Evolutionary conservation across 2,113 vertebrate species (phyloP), one percentile per base, ranked within the genome.

Genomic region (Scytalopus superciliaris): DNA sequence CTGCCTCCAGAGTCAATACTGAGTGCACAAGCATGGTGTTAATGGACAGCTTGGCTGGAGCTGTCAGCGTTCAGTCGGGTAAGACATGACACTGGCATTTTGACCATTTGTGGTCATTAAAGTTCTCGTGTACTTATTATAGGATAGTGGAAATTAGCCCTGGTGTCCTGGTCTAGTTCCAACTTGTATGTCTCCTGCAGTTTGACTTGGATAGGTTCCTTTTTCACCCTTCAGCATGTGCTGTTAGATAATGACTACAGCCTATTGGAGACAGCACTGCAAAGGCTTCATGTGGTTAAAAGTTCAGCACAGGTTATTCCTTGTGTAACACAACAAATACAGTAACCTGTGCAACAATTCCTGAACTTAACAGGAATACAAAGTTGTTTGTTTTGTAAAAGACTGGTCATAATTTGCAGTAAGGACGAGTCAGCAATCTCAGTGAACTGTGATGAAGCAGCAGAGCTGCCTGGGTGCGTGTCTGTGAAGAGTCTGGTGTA

Each of bases 71-170:
- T 81, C 73, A 31, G 44, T 39, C 0, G 1, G 66, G 31, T 73
- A 89, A 91, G 57, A 94, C 44, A 64, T 17, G 62, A 82, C 21
- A 68, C 40, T 64, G 56, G 37, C 69, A 82, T 91, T 96, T 89
- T 89, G 84, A 82, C 64, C 69, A 81, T 81, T 93, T 95, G 89
- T 92, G 84, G 73, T 84, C 82, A 77, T 91, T 92, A 90, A 87
- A 76, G 53, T 88, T 95, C 64, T 72, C 1, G 0, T 49, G 56
- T 94, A 60, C 21, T 73, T 88, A 53, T 67, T 77, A 68, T 23
- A 87, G 80, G 69, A 49, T 52, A 75, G 53, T 45, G 37, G 62
- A 89, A 89, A 87, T 89, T 60, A 94, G 49, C 62, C 56, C 39
- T 84, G 52, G 44, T 90, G 73, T 93, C 52, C 69, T 89, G 76